Evolutionary conservation across 2,113 vertebrate genomes (phyloP), one percentile per base, ranked within the genome.

Genomic region (Paratilapia polleni): DNA sequence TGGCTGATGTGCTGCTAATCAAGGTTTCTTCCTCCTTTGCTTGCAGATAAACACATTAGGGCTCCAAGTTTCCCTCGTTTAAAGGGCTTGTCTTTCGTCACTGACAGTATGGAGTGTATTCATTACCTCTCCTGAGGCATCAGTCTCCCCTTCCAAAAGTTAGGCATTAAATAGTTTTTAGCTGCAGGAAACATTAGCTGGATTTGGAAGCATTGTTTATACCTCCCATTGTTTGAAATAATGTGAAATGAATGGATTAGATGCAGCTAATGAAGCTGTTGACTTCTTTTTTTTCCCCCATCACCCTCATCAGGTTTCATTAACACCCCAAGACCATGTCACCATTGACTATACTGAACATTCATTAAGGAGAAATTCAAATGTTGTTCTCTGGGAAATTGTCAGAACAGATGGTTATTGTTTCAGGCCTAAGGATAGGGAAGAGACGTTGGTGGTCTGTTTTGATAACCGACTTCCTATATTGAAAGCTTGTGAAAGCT

Each of bases 341-440:
- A 14, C 38, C 78, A 15, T 75, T 52, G 68, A 17, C 78, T 78
- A 52, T 31, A 60, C 76, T 88, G 81, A 84, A 73, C 82, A 82
- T 91, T 91, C 82, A 88, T 92, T 85, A 88, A 87, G 60, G 56
- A 24, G 64, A 61, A 43, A 78, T 76, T 74, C 76, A 80, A 83
- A 83, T 62, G 81, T 54, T 80, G 62, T 80, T 63, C 66, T 60
- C n/a, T 38, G 36, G 68, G 66, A 91, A 80, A 74, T 41, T 75
- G 81, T 84, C 80, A 77, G 80, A 90, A 20, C 88, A 93, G 87
- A 90, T 88, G 85, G 15, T 62, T 36, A 36, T 36, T 63, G 31
- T n/a, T 63, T 20, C 12, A 38, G 61, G 20, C 31, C 20, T 1
- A n/a, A 38, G 6, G 61, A 20, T 19, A 62, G 28, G 31, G 28